Percentiles rank a stretch among this genome's conserved stretches.
Evolutionary conservation across 1,140 invertebrate genomes (phyloP).

Genomic region (Galendromus occidentalis): DNA sequence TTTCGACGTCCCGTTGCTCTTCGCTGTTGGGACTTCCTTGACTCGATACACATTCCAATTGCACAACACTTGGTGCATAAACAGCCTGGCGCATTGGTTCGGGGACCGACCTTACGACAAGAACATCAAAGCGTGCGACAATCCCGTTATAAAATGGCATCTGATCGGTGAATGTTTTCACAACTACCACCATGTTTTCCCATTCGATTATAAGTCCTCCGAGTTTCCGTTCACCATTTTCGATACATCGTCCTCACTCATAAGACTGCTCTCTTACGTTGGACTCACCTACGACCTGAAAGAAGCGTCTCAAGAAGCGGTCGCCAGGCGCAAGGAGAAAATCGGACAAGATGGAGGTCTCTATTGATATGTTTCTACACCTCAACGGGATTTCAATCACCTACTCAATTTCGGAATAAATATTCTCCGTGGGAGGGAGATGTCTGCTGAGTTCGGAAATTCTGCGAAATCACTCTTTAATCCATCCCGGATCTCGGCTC

Average conservation of each 20-base stretch:
- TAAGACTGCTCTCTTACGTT: conserved; percentile 31
- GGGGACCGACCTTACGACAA: conserved; percentile 75
- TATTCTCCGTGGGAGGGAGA: too few species aligned
- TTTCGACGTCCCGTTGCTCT: conserved; percentile 27
- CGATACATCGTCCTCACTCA: conserved; percentile 31
- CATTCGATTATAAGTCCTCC: conserved; percentile 71
- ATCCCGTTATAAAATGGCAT: conserved; percentile 31
- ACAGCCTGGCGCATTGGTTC: conserved; percentile 82
- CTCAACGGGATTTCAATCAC: too few species aligned
- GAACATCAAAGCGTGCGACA: conserved; percentile 50
- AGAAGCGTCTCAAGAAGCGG: neutral
- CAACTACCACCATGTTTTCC: conserved; percentile 86
- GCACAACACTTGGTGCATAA: conserved; percentile 84
- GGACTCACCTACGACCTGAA: conserved; percentile 33
- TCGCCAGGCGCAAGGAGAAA: neutral
- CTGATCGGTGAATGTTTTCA: conserved; percentile 69
- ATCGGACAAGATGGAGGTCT: too few species aligned
- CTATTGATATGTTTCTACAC: too few species aligned
- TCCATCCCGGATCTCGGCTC: too few species aligned
- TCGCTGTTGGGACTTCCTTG: conserved; percentile 29
- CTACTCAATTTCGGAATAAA: too few species aligned
- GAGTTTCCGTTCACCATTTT: conserved; percentile 37
- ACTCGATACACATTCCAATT: conserved; percentile 30
- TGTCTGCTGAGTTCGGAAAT: too few species aligned
- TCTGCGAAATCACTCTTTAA: too few species aligned